These are phyloP conservation scores for Orthonyx spaldingii DNA, from an alignment of 2,113 vertebrate species.

Conservation along the genomic window DNA sequence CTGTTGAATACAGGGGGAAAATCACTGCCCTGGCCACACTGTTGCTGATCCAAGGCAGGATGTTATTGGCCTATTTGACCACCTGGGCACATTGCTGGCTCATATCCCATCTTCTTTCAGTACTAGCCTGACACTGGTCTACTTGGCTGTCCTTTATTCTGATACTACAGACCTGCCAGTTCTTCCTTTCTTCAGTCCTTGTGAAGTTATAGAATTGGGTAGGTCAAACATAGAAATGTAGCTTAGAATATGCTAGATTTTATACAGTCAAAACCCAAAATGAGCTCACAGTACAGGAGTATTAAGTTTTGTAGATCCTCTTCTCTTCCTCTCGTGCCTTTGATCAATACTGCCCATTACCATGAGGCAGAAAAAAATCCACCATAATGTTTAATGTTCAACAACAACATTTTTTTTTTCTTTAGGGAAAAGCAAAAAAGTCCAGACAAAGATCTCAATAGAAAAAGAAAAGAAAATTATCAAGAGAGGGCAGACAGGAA, in stretches of 20 bases:
- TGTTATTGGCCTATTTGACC: neutral
- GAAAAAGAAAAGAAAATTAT: neutral
- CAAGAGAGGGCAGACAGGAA: neutral
- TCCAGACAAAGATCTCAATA: neutral
- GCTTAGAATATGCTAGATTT: neutral
- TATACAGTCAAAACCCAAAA: neutral
- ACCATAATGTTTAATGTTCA: neutral
- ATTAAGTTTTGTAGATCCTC: neutral
- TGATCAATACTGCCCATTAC: neutral
- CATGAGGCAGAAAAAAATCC: neutral
- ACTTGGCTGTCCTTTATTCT: neutral
- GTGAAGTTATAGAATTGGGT: neutral
- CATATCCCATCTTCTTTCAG: neutral
- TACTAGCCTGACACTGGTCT: neutral
- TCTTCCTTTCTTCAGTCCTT: neutral
- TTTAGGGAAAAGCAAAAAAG: neutral
- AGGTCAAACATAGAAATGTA: neutral
- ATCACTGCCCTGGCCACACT: neutral
- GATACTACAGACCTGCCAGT: neutral
- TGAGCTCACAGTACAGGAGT: neutral
- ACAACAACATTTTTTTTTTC: neutral
- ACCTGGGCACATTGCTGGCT: neutral
- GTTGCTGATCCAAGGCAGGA: neutral
- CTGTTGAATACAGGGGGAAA: accelerated
- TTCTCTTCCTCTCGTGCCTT: neutral